Percentiles rank a stretch among this genome's conserved stretches.
Evolutionary conservation across 1,140 invertebrate genomes (phyloP).

Genomic region (Belonocnema kinseyi): DNA sequence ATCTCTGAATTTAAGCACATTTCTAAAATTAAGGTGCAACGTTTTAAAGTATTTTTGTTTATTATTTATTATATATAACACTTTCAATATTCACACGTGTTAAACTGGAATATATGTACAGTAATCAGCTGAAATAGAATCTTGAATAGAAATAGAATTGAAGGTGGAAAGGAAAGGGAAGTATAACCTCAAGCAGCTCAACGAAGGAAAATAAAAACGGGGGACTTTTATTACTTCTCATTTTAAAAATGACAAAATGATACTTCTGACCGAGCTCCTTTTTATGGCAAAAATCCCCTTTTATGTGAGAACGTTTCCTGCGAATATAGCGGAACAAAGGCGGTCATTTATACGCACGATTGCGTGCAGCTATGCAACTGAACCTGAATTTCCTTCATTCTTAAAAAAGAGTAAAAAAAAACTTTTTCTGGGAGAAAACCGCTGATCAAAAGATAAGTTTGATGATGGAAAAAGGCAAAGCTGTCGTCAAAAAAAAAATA

Average conservation of each 20-base stretch:
- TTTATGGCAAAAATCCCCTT: conserved; percentile 27
- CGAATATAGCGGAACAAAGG: conserved; percentile 23
- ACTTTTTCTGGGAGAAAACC: background rate
- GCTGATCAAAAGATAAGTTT: background rate
- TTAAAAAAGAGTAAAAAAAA: background rate
- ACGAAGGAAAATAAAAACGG: background rate
- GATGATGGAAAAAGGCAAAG: no score
- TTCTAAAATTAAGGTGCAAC: no score
- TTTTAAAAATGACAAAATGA: conserved; percentile 25
- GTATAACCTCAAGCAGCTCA: conserved; percentile 8
- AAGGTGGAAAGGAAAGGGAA: background rate
- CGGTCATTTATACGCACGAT: conserved; percentile 28
- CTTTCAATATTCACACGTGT: no score
- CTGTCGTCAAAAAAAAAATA: no score
- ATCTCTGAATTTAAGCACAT: no score
- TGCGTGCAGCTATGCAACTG: conserved; percentile 15
- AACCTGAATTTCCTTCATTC: conserved; percentile 13
- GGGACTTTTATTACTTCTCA: conserved; percentile 17
- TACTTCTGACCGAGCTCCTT: conserved; percentile 20
- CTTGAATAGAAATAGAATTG: background rate
- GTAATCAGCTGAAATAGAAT: background rate
- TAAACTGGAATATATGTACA: no score
- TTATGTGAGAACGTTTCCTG: conserved; percentile 29
- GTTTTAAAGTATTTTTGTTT: no score
- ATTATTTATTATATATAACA: no score